Evolutionary conservation across 2,113 vertebrate species (phyloP).

Genomic region (Blennius ocellaris): DNA sequence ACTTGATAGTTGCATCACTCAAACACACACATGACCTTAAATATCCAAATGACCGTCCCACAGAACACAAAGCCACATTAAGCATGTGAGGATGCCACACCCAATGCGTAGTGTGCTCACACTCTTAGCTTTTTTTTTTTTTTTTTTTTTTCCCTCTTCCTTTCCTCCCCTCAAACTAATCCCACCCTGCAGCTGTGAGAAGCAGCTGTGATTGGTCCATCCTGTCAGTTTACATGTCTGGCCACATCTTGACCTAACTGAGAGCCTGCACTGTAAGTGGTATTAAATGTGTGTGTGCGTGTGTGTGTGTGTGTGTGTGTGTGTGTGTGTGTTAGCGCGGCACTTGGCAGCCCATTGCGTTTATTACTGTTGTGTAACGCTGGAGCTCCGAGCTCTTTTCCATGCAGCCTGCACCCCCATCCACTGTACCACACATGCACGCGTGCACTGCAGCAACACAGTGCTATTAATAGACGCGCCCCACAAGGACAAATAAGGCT

Average conservation of each 20-base stretch:
- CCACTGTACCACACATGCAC: slow-evolving; percentile 42
- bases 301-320: slow-evolving; percentile 21
- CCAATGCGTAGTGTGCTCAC: slow-evolving; percentile 21
- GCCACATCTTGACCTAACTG: slow-evolving; percentile 33
- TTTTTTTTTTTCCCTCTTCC: too few relatives aligned
- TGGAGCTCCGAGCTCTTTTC: slow-evolving; percentile 39
- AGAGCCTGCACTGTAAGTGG: slow-evolving; percentile 12
- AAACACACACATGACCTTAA: not conserved
- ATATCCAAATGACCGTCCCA: too few relatives aligned
- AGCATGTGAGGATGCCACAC: slow-evolving; percentile 43
- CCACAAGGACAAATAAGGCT: slow-evolving; percentile 54
- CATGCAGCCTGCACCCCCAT: slow-evolving; percentile 36
- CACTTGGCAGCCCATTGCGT: slow-evolving; percentile 33
- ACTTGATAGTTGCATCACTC: slow-evolving; percentile 15
- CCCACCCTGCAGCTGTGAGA: slow-evolving; percentile 46
- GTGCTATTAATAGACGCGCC: slow-evolving; percentile 68
- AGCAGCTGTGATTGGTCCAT: slow-evolving; percentile 50
- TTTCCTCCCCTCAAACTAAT: slow-evolving; percentile 5
- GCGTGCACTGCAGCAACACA: slow-evolving; percentile 60
- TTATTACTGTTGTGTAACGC: slow-evolving; percentile 41
- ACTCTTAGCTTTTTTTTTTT: slow-evolving; percentile 8
- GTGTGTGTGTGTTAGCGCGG: slow-evolving; percentile 4
- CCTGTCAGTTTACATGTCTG: slow-evolving; percentile 26
- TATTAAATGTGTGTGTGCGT: slow-evolving; percentile 39
- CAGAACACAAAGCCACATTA: slow-evolving; percentile 16